Evolutionary conservation across 2,888 invertebrate genomes (phyloP).

Genomic region (Seira ritae): DNA sequence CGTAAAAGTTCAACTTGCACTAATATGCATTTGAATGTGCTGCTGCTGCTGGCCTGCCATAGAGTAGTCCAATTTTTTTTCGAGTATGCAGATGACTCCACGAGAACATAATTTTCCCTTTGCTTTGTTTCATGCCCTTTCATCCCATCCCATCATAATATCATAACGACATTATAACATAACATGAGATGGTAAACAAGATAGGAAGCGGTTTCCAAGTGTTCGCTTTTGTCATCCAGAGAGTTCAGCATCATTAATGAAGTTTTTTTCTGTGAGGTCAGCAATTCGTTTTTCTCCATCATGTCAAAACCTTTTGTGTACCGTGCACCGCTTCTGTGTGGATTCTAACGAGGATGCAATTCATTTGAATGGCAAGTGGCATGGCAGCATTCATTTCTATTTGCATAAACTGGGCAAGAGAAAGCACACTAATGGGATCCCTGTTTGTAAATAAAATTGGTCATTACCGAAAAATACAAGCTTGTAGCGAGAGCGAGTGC

Average conservation of each 20-base stretch:
- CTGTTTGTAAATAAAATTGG: slow-evolving; percentile 11
- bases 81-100: no score
- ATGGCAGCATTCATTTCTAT: no score
- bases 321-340: background rate
- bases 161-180: no score
- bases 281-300: background rate
- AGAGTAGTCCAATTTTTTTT: no score
- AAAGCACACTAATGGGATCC: background rate
- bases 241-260: background rate
- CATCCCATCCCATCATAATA: no score
- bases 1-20: slow-evolving; percentile 38
- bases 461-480: background rate
- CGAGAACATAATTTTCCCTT: no score
- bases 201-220: no score
- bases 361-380: background rate
- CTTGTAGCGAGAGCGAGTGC: no score
- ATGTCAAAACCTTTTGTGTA: background rate
- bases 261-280: background rate
- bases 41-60: no score
- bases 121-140: no score
- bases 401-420: background rate
- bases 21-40: slow-evolving; percentile 58
- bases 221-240: no score
- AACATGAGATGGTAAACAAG: no score
- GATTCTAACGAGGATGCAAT: slow-evolving; percentile 5